phyloP scores from a whole-genome alignment of 2,888 invertebrate genomes.

The Nasonia oneida region DNA sequence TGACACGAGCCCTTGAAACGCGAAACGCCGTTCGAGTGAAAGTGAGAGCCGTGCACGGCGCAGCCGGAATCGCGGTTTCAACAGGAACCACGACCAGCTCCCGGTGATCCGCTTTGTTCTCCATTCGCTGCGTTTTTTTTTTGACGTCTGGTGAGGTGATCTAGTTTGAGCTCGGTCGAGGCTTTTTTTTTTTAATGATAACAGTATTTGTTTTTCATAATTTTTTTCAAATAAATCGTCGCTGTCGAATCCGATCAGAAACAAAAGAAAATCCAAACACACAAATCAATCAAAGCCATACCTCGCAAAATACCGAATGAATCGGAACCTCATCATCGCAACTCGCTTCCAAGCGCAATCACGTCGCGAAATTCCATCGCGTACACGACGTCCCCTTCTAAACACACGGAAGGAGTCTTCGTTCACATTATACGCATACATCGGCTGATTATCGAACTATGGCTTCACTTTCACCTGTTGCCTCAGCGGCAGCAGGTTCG shows the following conservation, averaged over 20 bases:
- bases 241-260: too few species aligned
- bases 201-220: too few species aligned
- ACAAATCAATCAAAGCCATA: constrained; percentile 2
- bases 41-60: background rate
- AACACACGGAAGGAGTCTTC: background rate
- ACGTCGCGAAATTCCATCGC: constrained; percentile 1
- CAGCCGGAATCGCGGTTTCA: constrained; percentile 12
- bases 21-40: background rate
- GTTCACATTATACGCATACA: background rate
- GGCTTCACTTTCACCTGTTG: constrained; percentile 6
- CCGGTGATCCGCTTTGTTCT: background rate
- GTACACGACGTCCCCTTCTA: background rate
- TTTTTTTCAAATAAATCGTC: too few species aligned
- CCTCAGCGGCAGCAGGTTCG: background rate
- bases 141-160: background rate
- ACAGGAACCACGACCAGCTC: background rate
- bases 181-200: too few species aligned
- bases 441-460: background rate
- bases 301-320: background rate
- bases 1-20: constrained; percentile 4
- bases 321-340: background rate
- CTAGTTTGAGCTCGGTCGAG: too few species aligned
- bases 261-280: background rate
- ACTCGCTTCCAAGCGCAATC: background rate
- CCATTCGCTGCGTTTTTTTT: background rate